Conservation (phyloP, 2,797 vertebrate genomes). For the Acrossocheilus wenchowensis region DNA sequence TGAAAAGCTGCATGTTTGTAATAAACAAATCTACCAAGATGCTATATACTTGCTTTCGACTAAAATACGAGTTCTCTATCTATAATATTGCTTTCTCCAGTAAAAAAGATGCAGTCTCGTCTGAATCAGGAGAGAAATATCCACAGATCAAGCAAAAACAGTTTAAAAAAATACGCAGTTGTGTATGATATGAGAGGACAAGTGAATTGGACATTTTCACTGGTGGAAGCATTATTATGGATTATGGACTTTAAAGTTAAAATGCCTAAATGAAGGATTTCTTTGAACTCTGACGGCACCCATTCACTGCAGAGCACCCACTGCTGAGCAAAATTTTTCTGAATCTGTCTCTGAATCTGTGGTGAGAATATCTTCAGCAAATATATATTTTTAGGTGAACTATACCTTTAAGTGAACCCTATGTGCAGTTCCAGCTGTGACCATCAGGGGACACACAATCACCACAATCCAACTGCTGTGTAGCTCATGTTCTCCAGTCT, state of each 20-base stretch:
- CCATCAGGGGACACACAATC: constrained; percentile 73
- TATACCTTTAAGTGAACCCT: background rate
- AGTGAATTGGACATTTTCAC: no score
- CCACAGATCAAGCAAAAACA: no score
- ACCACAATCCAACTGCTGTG: constrained; percentile 67
- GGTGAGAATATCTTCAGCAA: background rate
- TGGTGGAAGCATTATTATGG: background rate
- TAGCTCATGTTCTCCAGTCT: constrained; percentile 87
- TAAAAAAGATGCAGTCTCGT: no score
- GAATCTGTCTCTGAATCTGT: background rate
- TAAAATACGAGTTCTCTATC: no score
- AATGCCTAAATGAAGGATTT: no score
- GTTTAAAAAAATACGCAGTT: no score
- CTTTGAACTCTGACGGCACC: background rate
- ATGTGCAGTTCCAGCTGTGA: constrained; percentile 54
- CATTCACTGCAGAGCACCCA: background rate
- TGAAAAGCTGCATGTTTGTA: no score
- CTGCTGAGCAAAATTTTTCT: background rate
- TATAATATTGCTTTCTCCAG: no score
- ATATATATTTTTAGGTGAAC: background rate
- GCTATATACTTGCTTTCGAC: no score
- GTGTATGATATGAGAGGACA: no score
- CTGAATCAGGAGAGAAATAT: no score
- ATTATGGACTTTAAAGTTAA: background rate
- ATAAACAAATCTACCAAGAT: no score